Percentiles rank a stretch among this genome's conserved stretches.
These are phyloP conservation scores for Agonopterix arenella DNA, from an alignment of 2,888 invertebrate species.

Conservation along the genomic window DNA sequence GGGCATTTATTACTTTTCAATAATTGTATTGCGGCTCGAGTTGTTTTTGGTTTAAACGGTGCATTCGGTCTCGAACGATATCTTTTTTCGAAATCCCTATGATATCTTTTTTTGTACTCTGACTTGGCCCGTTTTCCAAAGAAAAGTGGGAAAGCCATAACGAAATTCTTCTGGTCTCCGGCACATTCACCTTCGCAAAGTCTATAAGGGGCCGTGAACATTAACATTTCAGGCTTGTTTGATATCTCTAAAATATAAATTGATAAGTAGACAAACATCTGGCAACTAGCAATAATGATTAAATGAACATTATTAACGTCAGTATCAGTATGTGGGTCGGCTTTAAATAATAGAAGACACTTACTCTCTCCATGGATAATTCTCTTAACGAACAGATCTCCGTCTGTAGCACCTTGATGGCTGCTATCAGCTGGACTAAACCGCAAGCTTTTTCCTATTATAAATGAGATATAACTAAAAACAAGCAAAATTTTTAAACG, in stretches of 20 bases:
- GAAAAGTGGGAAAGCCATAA: constrained; percentile 45
- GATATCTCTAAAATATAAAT: constrained; percentile 38
- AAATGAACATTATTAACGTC: too few relatives aligned
- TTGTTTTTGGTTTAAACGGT: constrained; percentile 32
- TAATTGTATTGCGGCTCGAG: constrained; percentile 7
- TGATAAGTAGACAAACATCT: constrained; percentile 3
- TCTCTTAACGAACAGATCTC: constrained; percentile 31
- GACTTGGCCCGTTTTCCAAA: constrained; percentile 32
- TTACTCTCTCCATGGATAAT: constrained; percentile 39
- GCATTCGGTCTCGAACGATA: constrained; percentile 17
- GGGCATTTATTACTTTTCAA: not conserved
- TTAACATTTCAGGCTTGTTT: constrained; percentile 29
- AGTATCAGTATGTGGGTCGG: too few relatives aligned
- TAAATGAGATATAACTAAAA: constrained; percentile 26
- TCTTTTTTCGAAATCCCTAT: constrained; percentile 25
- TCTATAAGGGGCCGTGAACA: constrained; percentile 58
- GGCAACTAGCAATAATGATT: too few relatives aligned
- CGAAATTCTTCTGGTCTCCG: constrained; percentile 22
- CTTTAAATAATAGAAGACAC: constrained; percentile 15
- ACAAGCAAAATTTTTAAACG: constrained; percentile 23
- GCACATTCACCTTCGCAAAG: constrained; percentile 42
- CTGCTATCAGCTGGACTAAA: constrained; percentile 15
- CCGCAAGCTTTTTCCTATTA: constrained; percentile 19
- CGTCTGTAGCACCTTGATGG: constrained; percentile 24
- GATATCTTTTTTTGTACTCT: constrained; percentile 26